phyloP scores from a whole-genome alignment of 2,113 vertebrate genomes.

The Oxyura jamaicensis region DNA sequence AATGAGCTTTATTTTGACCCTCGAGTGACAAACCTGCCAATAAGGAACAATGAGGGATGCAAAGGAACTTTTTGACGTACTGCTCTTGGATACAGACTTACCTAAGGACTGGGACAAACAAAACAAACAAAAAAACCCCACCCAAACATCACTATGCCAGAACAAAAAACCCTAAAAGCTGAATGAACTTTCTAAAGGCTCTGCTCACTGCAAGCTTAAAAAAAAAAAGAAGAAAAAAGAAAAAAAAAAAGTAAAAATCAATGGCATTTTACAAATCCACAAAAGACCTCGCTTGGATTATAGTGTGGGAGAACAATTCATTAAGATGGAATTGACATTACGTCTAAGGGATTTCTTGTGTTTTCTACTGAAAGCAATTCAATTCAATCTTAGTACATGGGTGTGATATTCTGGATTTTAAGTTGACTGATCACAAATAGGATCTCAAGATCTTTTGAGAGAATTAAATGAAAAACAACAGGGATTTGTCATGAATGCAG shows the following conservation, averaged over 20 bases:
- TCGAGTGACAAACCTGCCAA: slow-evolving; percentile 41
- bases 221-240: not conserved
- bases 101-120: not conserved
- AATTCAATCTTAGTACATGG: not conserved
- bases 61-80: slow-evolving; percentile 10
- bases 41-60: slow-evolving; percentile 13
- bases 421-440: slow-evolving; percentile 17
- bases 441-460: slow-evolving; percentile 28
- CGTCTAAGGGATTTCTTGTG: not conserved
- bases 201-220: not conserved
- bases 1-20: slow-evolving; percentile 48
- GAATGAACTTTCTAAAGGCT: slow-evolving; percentile 3
- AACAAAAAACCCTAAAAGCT: not conserved
- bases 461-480: slow-evolving; percentile 13
- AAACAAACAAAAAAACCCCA: not conserved
- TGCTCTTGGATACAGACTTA: not conserved
- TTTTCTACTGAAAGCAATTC: slow-evolving; percentile 28
- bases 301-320: slow-evolving; percentile 21
- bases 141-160: not conserved
- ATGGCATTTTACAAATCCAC: slow-evolving; percentile 23
- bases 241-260: not conserved
- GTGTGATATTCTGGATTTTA: slow-evolving; percentile 5
- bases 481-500: slow-evolving; percentile 5
- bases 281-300: slow-evolving; percentile 41
- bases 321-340: slow-evolving; percentile 29